Percentiles rank a stretch among this genome's conserved stretches.
These are phyloP conservation scores for Drosophila varians DNA, from an alignment of 1,140 invertebrate species.

Conservation along the genomic window DNA sequence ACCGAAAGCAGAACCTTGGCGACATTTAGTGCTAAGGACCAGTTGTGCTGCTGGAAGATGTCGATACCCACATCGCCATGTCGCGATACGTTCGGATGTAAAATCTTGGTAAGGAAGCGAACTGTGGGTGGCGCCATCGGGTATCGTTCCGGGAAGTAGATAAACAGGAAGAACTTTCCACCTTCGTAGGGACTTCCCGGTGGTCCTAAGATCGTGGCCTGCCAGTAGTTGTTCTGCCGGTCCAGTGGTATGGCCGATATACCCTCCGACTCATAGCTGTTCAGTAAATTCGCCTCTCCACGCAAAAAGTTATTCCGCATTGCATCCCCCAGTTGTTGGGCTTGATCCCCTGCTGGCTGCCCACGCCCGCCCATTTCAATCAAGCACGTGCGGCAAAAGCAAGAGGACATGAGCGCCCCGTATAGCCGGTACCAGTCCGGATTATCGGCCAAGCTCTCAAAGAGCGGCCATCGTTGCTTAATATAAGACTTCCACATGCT, in stretches of 20 bases:
- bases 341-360: constrained; percentile 85
- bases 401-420: constrained; percentile 87
- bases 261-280: constrained; percentile 93
- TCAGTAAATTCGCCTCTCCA: constrained; percentile 88
- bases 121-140: constrained; percentile 96
- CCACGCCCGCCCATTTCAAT: constrained; percentile 89
- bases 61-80: constrained; percentile 98
- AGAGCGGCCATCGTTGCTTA: constrained; percentile 92
- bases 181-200: constrained; percentile 96
- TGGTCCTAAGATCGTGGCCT: constrained; percentile 95
- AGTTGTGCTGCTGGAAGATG: constrained; percentile 97
- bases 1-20: constrained; percentile 95
- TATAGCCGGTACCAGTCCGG: constrained; percentile 92
- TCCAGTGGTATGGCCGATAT: constrained; percentile 95
- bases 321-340: constrained; percentile 85
- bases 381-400: constrained; percentile 93
- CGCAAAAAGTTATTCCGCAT: constrained; percentile 90
- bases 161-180: constrained; percentile 96
- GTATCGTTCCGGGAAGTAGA: constrained; percentile 92
- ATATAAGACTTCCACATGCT: constrained; percentile 91
- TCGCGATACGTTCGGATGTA: constrained; percentile 97
- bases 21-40: constrained; percentile 96
- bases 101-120: constrained; percentile 94
- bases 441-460: constrained; percentile 88
- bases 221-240: constrained; percentile 93